Percentiles rank a stretch among this genome's conserved stretches.
phyloP scores from a whole-genome alignment of 2,113 vertebrate genomes.

The Lota lota region DNA sequence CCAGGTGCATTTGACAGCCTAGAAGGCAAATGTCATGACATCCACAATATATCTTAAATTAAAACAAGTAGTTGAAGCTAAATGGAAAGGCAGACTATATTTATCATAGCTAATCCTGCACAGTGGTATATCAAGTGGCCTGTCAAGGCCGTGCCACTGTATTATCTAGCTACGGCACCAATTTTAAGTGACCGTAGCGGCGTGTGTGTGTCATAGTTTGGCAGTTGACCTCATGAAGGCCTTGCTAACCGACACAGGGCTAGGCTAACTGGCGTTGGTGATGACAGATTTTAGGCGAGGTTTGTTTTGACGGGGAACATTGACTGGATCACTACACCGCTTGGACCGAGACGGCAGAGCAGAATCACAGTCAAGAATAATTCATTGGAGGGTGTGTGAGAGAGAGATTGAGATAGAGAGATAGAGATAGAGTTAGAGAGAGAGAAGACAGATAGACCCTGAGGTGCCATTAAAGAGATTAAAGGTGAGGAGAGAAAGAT shows the following conservation, averaged over 20 bases:
- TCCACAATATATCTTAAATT: too few species aligned
- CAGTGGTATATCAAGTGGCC: too few species aligned
- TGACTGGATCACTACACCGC: conserved; percentile 17
- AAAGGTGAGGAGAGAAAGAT: conserved; percentile 27
- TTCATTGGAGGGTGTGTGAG: conserved; percentile 1
- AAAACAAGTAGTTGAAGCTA: too few species aligned
- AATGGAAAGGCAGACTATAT: too few species aligned
- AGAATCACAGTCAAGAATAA: conserved; percentile 13
- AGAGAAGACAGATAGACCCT: conserved; percentile 19
- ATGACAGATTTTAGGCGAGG: conserved; percentile 15
- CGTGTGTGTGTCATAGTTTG: not conserved
- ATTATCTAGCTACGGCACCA: too few species aligned
- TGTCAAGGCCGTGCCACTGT: too few species aligned
- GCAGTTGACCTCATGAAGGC: conserved; percentile 11
- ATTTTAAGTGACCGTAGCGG: too few species aligned
- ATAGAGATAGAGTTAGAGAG: conserved; percentile 21
- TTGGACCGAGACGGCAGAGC: not conserved
- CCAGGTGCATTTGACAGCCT: too few species aligned
- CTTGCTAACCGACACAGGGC: not conserved
- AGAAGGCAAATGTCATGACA: too few species aligned
- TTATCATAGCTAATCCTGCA: too few species aligned
- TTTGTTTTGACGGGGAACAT: conserved; percentile 37
- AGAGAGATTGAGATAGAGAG: conserved; percentile 1
- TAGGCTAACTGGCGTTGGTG: not conserved
- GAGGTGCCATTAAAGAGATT: conserved; percentile 56